These are phyloP conservation scores for Rutpela maculata DNA, from an alignment of 2,888 invertebrate genomes.

Conservation along the genomic window DNA sequence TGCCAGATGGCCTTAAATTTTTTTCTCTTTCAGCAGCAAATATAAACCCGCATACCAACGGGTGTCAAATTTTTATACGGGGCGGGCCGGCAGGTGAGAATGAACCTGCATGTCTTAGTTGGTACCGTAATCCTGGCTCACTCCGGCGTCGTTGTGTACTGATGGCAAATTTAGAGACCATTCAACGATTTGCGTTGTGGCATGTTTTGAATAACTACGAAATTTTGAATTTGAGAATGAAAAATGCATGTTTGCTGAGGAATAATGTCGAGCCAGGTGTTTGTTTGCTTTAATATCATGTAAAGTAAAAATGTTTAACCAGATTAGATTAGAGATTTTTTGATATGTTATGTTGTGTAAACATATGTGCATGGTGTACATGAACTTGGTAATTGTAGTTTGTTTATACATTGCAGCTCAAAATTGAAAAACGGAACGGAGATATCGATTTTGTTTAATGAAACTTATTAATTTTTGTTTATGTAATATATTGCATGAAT, in stretches of 20 bases:
- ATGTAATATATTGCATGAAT: not conserved
- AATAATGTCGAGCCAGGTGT: slow-evolving; percentile 7
- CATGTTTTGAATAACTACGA: slow-evolving; percentile 8
- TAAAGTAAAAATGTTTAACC: not conserved
- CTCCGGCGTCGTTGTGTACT: slow-evolving; percentile 55
- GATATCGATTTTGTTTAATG: not conserved
- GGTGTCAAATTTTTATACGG: slow-evolving; percentile 77
- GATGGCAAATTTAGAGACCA: slow-evolving; percentile 54
- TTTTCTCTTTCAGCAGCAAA: slow-evolving; percentile 76
- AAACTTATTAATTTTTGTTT: not conserved
- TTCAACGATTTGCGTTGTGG: slow-evolving; percentile 42
- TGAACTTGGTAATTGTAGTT: slow-evolving; percentile 5
- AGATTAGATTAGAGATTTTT: slow-evolving; percentile 1
- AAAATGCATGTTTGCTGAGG: slow-evolving; percentile 6
- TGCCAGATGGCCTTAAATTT: slow-evolving; percentile 45
- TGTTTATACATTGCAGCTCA: not conserved
- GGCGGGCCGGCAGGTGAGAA: slow-evolving; percentile 72
- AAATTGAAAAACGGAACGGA: too few relatives aligned
- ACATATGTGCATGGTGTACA: slow-evolving; percentile 4
- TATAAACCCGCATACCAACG: slow-evolving; percentile 72
- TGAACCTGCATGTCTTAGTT: slow-evolving; percentile 63
- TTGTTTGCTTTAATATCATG: slow-evolving; percentile 1
- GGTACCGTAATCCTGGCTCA: slow-evolving; percentile 58
- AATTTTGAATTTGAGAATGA: slow-evolving; percentile 7
- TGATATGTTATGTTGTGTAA: not conserved